These are phyloP conservation scores for Aphelenchoides fujianensis DNA, from an alignment of 1,140 invertebrate species.

Conservation along the genomic window DNA sequence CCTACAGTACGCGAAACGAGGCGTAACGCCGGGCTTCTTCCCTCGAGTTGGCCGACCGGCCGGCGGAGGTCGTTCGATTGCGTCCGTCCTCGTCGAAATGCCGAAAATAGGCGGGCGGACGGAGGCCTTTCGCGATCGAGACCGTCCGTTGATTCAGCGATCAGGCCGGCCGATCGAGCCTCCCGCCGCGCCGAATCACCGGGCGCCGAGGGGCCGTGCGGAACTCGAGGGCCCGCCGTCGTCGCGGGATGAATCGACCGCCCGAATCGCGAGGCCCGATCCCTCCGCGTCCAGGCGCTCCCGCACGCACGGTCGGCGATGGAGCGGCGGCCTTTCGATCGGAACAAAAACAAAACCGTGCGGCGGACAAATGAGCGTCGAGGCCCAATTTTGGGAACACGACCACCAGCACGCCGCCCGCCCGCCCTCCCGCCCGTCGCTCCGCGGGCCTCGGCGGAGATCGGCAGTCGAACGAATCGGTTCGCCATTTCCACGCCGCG, in stretches of 20 bases:
- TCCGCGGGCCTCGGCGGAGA: neutral
- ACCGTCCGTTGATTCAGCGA: neutral
- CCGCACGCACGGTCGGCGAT: no score
- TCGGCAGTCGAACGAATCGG: neutral
- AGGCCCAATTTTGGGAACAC: slow-evolving; percentile 2
- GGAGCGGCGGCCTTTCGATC: neutral
- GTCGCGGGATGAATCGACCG: no score
- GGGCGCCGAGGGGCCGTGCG: neutral
- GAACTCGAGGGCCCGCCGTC: neutral
- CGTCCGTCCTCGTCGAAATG: no score
- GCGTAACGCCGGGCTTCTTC: no score
- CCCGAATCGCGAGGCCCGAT: no score
- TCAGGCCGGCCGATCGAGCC: neutral
- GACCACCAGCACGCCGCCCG: neutral
- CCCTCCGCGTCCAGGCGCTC: neutral
- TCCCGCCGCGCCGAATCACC: neutral
- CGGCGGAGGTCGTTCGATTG: no score
- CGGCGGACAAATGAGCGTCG: neutral
- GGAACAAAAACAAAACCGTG: neutral
- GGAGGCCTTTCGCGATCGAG: neutral
- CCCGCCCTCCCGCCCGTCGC: neutral
- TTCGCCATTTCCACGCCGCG: neutral
- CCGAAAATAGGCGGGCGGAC: slow-evolving; percentile 1
- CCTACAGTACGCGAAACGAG: neutral
- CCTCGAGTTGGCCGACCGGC: neutral